Base-by-base conservation (phyloP, 1,140 invertebrate genomes). In the Alviniconcha marisindica region DNA sequence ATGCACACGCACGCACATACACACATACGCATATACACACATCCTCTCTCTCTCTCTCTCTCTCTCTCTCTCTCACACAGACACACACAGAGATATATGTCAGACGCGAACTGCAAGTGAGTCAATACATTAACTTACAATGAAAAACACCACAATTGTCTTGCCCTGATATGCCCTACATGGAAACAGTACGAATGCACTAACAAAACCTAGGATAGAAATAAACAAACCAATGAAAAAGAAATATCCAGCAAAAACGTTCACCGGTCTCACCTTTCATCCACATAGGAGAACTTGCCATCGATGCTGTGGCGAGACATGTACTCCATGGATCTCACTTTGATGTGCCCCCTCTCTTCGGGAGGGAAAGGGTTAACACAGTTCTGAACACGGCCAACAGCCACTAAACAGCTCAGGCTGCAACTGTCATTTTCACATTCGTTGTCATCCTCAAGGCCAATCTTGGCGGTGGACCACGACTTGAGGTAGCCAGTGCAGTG, bases 401-500 rank as follows among this genome's bases (percentile, higher is more conserved):
- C 91, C 77, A 94, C 97, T 54, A 98, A 93, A 94, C 97, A 98
- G 21, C 96, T 97, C 76, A 97, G 90, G 93, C 96, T 97, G 89
- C 96, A 96, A 0, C 97, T 96, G 84, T 97, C 96, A 38, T 93
- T 95, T 24, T 96, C 96, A 1, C 93, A 94, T 56, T 93, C 92
- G 12, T 88, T 89, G 36, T 91, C 91, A 95, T 96, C 85, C 95
- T 96, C 82, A 95, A 92, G 78, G 69, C 90, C 91, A 69, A 96
- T 95, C 93, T 97, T 97, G 1, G 96, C 95, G 10, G 96, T 96
- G 5, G 96, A 95, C 97, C 97, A 98, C 0, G 97, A 97, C 90
- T 98, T 98, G 12, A 99, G 93, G 91, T 98, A 98, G 0, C 97
- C 97, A 56, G 96, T 97, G 90, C 96, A 97, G 90, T 97, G 96